Evolutionary conservation across 1,140 invertebrate species (phyloP).

Genomic region (Trichonephila inaurata): DNA sequence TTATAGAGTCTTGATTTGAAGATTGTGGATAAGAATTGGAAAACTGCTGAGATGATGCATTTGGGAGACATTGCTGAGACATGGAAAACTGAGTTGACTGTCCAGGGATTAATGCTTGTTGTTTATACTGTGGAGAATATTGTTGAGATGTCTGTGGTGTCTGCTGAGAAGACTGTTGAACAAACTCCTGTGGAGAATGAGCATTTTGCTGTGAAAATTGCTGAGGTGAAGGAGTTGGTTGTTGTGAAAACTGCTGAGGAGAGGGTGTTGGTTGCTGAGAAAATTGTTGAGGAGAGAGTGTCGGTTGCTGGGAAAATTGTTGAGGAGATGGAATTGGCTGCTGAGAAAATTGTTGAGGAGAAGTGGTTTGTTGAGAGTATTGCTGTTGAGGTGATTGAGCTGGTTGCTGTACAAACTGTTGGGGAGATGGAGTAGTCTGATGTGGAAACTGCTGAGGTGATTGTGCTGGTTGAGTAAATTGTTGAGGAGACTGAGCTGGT

Average conservation of each 20-base stretch:
- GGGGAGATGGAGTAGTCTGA: conserved; percentile 47
- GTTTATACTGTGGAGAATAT: conserved; percentile 35
- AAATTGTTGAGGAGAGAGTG: conserved; percentile 47
- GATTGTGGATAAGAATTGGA: conserved; percentile 56
- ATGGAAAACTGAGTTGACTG: conserved; percentile 46
- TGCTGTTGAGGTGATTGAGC: conserved; percentile 23
- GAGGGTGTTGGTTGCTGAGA: background rate
- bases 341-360: conserved; percentile 19
- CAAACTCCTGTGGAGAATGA: conserved; percentile 48
- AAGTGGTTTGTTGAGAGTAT: conserved; percentile 20
- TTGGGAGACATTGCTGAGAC: background rate
- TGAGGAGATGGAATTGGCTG: conserved; percentile 23
- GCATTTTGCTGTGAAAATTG: conserved; percentile 49
- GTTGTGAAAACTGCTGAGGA: conserved; percentile 51
- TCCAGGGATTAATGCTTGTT: conserved; percentile 44
- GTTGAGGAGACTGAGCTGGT: conserved; percentile 46
- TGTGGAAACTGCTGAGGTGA: conserved; percentile 68
- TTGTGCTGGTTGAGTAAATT: conserved; percentile 11
- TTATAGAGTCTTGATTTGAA: conserved; percentile 41
- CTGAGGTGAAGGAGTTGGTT: conserved; percentile 40
- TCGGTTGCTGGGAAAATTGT: conserved; percentile 41
- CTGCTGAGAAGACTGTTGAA: conserved; percentile 43
- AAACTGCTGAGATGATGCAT: conserved; percentile 30
- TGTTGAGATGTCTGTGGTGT: conserved; percentile 29
- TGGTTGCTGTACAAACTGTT: conserved; percentile 54